A percentile compares a stretch with the other conserved stretches of the same genome.
These are phyloP conservation scores for Synergus laeviventris DNA, from an alignment of 2,888 invertebrate species.

Conservation along the genomic window DNA sequence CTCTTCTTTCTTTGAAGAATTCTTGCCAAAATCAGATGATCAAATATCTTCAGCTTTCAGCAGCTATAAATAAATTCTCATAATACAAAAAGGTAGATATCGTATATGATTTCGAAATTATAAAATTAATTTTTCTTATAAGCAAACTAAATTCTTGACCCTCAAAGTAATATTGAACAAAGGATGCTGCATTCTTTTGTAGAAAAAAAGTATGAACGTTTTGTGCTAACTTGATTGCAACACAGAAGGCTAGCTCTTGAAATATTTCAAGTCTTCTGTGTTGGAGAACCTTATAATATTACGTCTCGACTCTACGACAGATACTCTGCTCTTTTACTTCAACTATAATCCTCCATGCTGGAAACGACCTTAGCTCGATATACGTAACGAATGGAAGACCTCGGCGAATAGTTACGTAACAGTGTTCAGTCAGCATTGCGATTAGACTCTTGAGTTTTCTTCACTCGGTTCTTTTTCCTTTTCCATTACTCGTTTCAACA, in stretches of 20 bases:
- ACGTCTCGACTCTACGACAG: neutral
- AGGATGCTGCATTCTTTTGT: neutral
- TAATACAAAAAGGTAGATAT: too few relatives aligned
- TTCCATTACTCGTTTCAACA: conserved; percentile 28
- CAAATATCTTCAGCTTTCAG: neutral
- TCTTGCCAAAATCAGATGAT: neutral
- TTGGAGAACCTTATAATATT: neutral
- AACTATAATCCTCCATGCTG: conserved; percentile 11
- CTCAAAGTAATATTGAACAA: neutral
- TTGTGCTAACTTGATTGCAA: neutral
- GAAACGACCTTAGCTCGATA: conserved; percentile 32
- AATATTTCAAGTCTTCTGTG: neutral
- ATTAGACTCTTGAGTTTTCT: conserved; percentile 25
- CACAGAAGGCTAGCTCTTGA: neutral
- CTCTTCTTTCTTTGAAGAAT: conserved; percentile 13
- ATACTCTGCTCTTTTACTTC: conserved; percentile 10
- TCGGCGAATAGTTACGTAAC: conserved; percentile 32
- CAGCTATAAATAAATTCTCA: neutral
- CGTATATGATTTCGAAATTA: neutral
- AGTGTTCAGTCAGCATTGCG: conserved; percentile 14
- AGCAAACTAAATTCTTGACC: neutral
- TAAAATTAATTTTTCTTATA: too few relatives aligned
- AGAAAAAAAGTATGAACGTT: neutral
- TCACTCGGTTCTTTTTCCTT: conserved; percentile 21
- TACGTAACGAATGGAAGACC: conserved; percentile 30